Evolutionary conservation across 2,113 vertebrate genomes (phyloP).

Genomic region (Acrocephalus kingi): DNA sequence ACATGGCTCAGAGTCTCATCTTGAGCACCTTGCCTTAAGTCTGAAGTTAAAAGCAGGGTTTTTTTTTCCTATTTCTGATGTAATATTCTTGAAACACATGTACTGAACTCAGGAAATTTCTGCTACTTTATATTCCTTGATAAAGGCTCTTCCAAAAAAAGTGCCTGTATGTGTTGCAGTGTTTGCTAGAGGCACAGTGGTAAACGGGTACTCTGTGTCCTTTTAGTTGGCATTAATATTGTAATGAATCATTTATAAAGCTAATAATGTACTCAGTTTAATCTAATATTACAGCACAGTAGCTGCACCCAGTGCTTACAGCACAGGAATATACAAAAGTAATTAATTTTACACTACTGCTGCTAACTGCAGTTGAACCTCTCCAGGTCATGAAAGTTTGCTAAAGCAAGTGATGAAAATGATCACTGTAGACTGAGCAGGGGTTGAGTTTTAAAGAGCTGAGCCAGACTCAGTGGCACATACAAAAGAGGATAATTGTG

Average conservation of each 20-base stretch:
- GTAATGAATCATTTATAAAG: constrained; percentile 65
- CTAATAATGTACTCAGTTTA: constrained; percentile 53
- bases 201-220: constrained; percentile 46
- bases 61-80: not conserved
- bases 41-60: not conserved
- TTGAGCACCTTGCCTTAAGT: not conserved
- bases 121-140: not conserved
- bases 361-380: constrained; percentile 22
- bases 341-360: constrained; percentile 43
- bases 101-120: not conserved
- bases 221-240: constrained; percentile 24
- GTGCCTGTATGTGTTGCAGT: not conserved
- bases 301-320: constrained; percentile 26
- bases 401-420: not conserved
- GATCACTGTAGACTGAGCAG: not conserved
- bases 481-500: not conserved
- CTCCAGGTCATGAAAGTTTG: constrained; percentile 1
- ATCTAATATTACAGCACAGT: constrained; percentile 56
- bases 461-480: not conserved
- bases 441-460: not conserved
- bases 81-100: not conserved
- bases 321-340: constrained; percentile 46
- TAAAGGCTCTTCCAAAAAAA: not conserved
- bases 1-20: not conserved
- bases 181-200: constrained; percentile 24